Percentiles rank a stretch among this genome's conserved stretches.
These are phyloP conservation scores for Sphaerodactylus townsendi DNA, from an alignment of 2,113 vertebrate species.

Conservation along the genomic window DNA sequence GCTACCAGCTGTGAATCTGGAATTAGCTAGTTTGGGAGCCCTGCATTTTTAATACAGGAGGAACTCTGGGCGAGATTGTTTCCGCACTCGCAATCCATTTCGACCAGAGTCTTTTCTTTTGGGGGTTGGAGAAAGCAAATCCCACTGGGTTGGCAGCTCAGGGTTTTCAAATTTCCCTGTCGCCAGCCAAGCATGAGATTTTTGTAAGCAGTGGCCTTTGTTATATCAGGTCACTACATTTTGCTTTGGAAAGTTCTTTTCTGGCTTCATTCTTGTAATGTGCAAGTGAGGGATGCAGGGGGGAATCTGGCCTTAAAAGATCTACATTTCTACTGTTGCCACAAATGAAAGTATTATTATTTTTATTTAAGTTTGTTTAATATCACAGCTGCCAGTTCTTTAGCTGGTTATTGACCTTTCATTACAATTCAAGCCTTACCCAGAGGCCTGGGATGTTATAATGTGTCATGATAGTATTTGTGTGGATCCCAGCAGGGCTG, in stretches of 20 bases:
- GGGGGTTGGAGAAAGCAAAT: constrained; percentile 9
- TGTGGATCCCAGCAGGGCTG: no score
- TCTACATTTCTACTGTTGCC: background rate
- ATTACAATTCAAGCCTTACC: no score
- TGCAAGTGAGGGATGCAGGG: background rate
- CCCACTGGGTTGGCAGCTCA: background rate
- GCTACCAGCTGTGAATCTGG: constrained; percentile 65
- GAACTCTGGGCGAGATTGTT: constrained; percentile 31
- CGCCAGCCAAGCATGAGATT: constrained; percentile 14
- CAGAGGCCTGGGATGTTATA: no score
- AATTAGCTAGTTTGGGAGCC: constrained; percentile 59
- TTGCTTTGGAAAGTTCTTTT: background rate
- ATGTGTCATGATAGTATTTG: no score
- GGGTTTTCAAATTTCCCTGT: constrained; percentile 19
- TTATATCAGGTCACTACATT: constrained; percentile 30
- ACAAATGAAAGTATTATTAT: background rate
- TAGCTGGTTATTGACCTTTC: no score
- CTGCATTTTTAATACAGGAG: constrained; percentile 46
- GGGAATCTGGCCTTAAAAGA: background rate
- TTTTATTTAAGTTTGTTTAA: no score
- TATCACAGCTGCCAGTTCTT: no score
- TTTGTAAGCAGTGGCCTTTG: constrained; percentile 22
- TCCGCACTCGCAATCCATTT: constrained; percentile 33
- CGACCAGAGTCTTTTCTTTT: constrained; percentile 37
- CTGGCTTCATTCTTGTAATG: background rate